Evolutionary conservation across 2,888 invertebrate genomes (phyloP).

Genomic region (Drosophila ustulata): DNA sequence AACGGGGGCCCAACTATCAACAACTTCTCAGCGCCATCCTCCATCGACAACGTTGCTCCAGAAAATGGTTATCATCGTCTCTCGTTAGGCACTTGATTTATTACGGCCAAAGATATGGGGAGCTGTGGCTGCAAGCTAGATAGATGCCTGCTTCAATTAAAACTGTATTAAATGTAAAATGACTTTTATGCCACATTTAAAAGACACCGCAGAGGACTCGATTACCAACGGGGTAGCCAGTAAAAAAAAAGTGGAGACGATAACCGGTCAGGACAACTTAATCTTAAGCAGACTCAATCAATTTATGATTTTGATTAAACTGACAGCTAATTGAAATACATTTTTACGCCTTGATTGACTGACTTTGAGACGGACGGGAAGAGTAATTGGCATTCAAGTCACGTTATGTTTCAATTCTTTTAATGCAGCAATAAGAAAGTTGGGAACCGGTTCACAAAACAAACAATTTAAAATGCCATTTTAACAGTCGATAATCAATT

Average conservation of each 20-base stretch:
- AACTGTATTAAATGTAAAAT: slow-evolving; percentile 77
- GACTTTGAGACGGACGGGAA: slow-evolving; percentile 7
- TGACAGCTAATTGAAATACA: slow-evolving; percentile 70
- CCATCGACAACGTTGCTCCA: slow-evolving; percentile 25
- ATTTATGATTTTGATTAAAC: slow-evolving; percentile 69
- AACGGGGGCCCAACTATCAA: slow-evolving; percentile 54
- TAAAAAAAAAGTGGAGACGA: not conserved
- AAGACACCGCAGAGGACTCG: slow-evolving; percentile 8
- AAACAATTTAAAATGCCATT: slow-evolving; percentile 6
- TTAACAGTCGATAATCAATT: not conserved
- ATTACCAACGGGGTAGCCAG: not conserved
- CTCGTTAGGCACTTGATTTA: slow-evolving; percentile 69
- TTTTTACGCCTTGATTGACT: slow-evolving; percentile 56
- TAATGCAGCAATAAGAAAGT: slow-evolving; percentile 6
- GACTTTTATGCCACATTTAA: slow-evolving; percentile 55
- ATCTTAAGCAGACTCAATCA: slow-evolving; percentile 60
- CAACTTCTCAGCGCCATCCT: slow-evolving; percentile 32
- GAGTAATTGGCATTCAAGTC: slow-evolving; percentile 25
- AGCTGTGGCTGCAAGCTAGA: slow-evolving; percentile 7
- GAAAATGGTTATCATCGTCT: slow-evolving; percentile 69
- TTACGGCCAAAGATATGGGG: slow-evolving; percentile 15
- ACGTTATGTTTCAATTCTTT: slow-evolving; percentile 46
- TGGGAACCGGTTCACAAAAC: slow-evolving; percentile 6
- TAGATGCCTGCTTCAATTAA: slow-evolving; percentile 57
- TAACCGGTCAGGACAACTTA: slow-evolving; percentile 71